Evolutionary conservation across 92 coral and sea anemone species (phyloP).

Genomic region (Diadumene lineata): DNA sequence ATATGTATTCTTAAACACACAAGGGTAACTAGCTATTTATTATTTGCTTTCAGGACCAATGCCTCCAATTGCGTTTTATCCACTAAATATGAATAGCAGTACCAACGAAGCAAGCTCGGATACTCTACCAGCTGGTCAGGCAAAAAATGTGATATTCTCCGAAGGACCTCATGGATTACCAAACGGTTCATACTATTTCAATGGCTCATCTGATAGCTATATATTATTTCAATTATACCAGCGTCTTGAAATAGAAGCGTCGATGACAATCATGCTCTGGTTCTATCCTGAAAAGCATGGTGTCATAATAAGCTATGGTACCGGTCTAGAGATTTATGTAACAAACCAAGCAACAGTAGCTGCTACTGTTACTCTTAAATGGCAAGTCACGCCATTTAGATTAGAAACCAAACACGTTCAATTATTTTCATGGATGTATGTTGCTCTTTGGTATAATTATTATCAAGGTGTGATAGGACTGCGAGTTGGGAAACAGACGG

Average conservation of each 20-base stretch:
- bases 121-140: constrained; percentile 13
- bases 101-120: constrained; percentile 15
- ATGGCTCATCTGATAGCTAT: constrained; percentile 6
- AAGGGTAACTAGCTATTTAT: not conserved
- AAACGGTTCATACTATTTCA: constrained; percentile 16
- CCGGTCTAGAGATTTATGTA: constrained; percentile 12
- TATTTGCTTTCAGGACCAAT: not conserved
- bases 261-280: constrained; percentile 28
- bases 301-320: constrained; percentile 9
- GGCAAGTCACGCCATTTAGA: not conserved
- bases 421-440: constrained; percentile 6
- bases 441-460: constrained; percentile 22
- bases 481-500: constrained; percentile 12
- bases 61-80: constrained; percentile 12
- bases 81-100: constrained; percentile 2
- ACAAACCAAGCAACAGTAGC: not conserved
- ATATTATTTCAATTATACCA: constrained; percentile 1
- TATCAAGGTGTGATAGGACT: constrained; percentile 16
- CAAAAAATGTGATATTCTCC: not conserved
- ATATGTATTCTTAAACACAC: not conserved
- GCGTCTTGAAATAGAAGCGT: constrained; percentile 5
- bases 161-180: constrained; percentile 9
- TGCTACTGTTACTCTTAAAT: not conserved
- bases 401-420: not conserved
- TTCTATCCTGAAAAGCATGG: constrained; percentile 15